Evolutionary conservation across 2,113 vertebrate genomes (phyloP).

Genomic region (Oncorhynchus kisutch): DNA sequence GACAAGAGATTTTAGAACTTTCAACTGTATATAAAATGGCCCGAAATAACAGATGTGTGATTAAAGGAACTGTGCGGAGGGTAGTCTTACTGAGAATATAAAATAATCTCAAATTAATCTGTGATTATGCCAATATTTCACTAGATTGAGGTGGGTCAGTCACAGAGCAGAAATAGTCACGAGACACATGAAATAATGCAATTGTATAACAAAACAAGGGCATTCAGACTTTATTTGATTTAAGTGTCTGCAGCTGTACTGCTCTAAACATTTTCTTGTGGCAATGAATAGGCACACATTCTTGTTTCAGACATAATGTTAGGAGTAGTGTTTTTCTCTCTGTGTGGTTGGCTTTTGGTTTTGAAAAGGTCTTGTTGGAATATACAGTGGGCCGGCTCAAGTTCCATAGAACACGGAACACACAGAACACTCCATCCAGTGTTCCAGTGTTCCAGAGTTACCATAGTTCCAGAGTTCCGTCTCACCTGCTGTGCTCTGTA

Average conservation of each 20-base stretch:
- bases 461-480: conserved; percentile 41
- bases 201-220: conserved; percentile 18
- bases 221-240: conserved; percentile 18
- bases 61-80: conserved; percentile 23
- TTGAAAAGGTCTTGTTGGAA: conserved; percentile 8
- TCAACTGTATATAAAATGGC: conserved; percentile 1
- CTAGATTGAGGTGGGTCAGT: conserved; percentile 1
- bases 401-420: conserved; percentile 35
- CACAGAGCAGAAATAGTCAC: conserved; percentile 14
- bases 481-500: conserved; percentile 67
- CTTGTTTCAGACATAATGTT: neutral
- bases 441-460: neutral
- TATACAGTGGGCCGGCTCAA: conserved; percentile 26
- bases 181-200: conserved; percentile 6
- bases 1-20: conserved; percentile 14
- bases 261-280: conserved; percentile 19
- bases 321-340: neutral
- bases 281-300: conserved; percentile 12
- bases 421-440: conserved; percentile 11
- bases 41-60: conserved; percentile 13
- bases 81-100: conserved; percentile 33
- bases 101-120: conserved; percentile 36
- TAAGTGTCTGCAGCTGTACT: conserved; percentile 29
- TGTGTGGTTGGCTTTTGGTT: conserved; percentile 14
- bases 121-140: conserved; percentile 14